Evolutionary conservation across 2,797 vertebrate genomes (phyloP).

Genomic region (Onychomys arenicola): DNA sequence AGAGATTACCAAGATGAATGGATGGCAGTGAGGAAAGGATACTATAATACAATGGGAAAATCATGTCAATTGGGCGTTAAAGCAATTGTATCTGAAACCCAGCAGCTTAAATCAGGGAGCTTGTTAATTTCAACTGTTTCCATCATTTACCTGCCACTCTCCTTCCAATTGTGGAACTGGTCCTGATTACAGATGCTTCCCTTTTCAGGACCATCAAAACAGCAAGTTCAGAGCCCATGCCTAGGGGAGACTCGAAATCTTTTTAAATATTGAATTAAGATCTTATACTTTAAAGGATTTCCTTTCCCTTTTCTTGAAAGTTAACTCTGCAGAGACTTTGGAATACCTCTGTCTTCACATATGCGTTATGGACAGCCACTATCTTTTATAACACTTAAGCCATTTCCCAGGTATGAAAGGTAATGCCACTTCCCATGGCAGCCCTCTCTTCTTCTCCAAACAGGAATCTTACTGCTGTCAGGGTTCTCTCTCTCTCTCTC

Average conservation of each 20-base stretch:
- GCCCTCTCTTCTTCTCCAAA: not conserved
- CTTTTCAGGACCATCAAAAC: not conserved
- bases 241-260: not conserved
- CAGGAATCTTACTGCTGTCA: not conserved
- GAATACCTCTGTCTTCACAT: not conserved
- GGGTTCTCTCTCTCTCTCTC: not conserved
- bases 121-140: not conserved
- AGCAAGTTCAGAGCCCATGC: not conserved
- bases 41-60: not conserved
- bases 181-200: not conserved
- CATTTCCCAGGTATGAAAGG: not conserved
- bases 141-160: fast-evolving
- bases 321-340: not conserved
- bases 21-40: not conserved
- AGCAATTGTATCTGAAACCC: not conserved
- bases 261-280: not conserved
- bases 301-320: not conserved
- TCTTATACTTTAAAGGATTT: not conserved
- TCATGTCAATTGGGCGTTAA: not conserved
- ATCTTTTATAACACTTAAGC: not conserved
- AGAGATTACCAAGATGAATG: not conserved
- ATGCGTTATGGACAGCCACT: not conserved
- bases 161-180: not conserved
- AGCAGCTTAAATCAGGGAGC: not conserved
- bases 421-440: not conserved